Evolutionary conservation across 2,797 vertebrate genomes (phyloP), one percentile per base, ranked within the genome.

Genomic region (Clarias pachynema): DNA sequence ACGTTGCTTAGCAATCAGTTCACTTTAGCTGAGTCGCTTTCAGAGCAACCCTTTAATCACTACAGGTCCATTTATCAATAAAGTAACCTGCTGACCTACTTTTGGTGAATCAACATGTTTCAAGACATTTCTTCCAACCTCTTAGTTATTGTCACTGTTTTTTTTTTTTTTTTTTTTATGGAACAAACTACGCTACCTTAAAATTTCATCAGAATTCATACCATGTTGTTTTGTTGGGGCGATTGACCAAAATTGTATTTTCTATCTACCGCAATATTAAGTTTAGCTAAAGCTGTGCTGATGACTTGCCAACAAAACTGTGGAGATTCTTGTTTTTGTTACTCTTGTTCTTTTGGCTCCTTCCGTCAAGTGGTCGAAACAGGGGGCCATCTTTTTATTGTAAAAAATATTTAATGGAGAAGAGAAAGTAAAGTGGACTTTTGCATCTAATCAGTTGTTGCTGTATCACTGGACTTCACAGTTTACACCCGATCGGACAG

Each of bases 1-100:
- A 73, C 31, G 29, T 57, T 62, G 56, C 20, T 80, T 24, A 15
- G 22, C 63, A 18, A 65, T 74, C 85, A 81, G 37, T 80, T 79
- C 59, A 79, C 59, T 62, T 24, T 60, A 34, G 62, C 37, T 29
- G 31, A 59, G 72, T 77, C 62, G 66, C 34, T 72, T 84, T 26
- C 24, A 22, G 34, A 73, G 2, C n/a, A n/a, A 62, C 31, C 53
- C 49, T 18, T 44, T 20, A 20, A 56, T 15, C 22, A 53, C 15
- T 15, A 14, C 56, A 60, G 57, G 73, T 75, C 49, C 18, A 34
- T 26, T 63, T 60, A 44, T 44, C 34, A 79, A 40, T 80, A 16
- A 80, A 53, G 16, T 80, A 66, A 80, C 40, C 18, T 20, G 66
- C 40, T 66, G 34, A 63, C 14, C 24, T 62, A 26, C 59, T 26